Evolutionary conservation across 2,888 invertebrate species (phyloP).

Genomic region (Idaea straminata): DNA sequence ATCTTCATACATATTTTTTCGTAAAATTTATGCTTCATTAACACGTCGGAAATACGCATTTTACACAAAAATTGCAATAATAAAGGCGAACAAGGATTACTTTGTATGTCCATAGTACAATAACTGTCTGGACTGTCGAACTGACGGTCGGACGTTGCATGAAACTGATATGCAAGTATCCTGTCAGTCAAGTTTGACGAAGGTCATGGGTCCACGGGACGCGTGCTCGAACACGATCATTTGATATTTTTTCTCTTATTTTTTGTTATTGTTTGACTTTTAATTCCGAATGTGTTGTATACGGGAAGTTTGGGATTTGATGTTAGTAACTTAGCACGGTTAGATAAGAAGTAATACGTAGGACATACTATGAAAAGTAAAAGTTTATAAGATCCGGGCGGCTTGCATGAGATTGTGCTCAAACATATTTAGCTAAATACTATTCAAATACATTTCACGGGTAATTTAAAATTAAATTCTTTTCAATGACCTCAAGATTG

Average conservation of each 20-base stretch:
- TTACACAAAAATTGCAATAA: background rate
- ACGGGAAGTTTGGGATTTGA: slow-evolving; percentile 1
- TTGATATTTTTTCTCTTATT: slow-evolving; percentile 43
- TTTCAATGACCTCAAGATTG: too few species aligned
- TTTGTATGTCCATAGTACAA: slow-evolving; percentile 21
- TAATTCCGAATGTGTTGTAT: background rate
- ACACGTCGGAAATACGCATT: slow-evolving; percentile 4
- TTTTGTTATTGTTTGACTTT: slow-evolving; percentile 7
- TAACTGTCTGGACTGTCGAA: slow-evolving; percentile 43
- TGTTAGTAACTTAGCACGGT: background rate
- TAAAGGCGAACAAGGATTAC: slow-evolving; percentile 4
- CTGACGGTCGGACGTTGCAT: slow-evolving; percentile 47
- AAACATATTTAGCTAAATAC: too few species aligned
- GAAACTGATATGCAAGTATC: slow-evolving; percentile 67
- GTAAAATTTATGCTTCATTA: slow-evolving; percentile 9
- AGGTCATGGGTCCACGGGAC: slow-evolving; percentile 60
- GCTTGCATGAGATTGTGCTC: too few species aligned
- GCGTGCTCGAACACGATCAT: slow-evolving; percentile 66
- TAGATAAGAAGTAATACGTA: background rate
- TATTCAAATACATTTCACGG: too few species aligned
- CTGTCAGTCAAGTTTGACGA: slow-evolving; percentile 70
- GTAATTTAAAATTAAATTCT: too few species aligned
- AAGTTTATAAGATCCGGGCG: too few species aligned
- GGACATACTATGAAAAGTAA: too few species aligned
- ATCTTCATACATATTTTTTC: slow-evolving; percentile 18